phyloP scores from a whole-genome alignment of 2,888 invertebrate genomes.

The Drosophila diplacantha region DNA sequence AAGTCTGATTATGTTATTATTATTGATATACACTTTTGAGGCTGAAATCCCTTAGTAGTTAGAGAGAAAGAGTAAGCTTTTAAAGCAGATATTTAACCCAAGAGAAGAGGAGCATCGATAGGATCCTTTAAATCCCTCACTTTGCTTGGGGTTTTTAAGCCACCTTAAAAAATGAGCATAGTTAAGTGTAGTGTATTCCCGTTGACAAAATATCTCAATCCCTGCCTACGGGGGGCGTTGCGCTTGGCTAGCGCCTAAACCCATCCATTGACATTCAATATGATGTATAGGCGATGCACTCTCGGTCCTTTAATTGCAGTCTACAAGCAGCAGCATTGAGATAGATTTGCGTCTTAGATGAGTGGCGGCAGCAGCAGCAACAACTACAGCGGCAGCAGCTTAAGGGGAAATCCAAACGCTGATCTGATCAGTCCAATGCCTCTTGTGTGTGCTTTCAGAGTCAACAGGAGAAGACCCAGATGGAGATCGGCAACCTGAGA shows the following conservation, averaged over 20 bases:
- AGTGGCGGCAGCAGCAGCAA: constrained; percentile 7
- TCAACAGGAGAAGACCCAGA: constrained; percentile 76
- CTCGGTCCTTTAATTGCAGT: constrained; percentile 40
- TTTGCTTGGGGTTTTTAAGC: neutral
- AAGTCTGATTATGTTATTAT: constrained; percentile 16
- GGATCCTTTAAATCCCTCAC: neutral
- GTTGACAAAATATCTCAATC: neutral
- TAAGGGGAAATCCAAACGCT: constrained; percentile 5
- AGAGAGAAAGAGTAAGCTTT: neutral
- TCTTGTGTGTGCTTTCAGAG: constrained; percentile 57
- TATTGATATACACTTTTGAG: constrained; percentile 2
- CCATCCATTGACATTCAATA: constrained; percentile 63
- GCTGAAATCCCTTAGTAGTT: neutral
- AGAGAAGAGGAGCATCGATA: neutral
- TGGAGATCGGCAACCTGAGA: constrained; percentile 80
- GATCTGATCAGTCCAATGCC: constrained; percentile 10
- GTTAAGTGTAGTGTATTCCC: neutral
- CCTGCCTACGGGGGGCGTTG: constrained; percentile 49
- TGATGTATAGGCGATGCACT: constrained; percentile 45
- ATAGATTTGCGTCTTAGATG: constrained; percentile 27
- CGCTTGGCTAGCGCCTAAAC: constrained; percentile 62
- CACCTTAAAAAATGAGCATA: neutral
- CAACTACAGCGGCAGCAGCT: constrained; percentile 1
- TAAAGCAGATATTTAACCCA: neutral
- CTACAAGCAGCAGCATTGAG: constrained; percentile 7